Percentiles rank a stretch among this genome's conserved stretches.
phyloP scores from a whole-genome alignment of 2,797 vertebrate genomes.

The Todus mexicanus region DNA sequence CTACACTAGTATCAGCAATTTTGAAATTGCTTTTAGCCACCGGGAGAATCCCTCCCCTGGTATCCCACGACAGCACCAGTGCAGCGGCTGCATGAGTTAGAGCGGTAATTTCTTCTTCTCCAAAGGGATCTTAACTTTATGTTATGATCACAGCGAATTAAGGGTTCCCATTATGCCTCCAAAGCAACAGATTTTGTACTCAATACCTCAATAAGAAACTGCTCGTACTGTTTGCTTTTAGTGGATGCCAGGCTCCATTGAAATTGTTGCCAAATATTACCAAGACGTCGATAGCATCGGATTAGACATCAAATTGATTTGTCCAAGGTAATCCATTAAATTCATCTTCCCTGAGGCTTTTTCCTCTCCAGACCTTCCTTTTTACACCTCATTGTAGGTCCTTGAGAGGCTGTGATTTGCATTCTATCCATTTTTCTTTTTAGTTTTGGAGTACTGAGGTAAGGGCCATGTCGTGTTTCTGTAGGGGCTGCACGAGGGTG shows the following conservation, averaged over 20 bases:
- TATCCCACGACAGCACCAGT: not conserved
- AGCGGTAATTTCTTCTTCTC: not conserved
- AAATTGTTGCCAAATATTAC: not conserved
- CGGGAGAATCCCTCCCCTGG: not conserved
- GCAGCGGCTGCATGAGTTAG: not conserved
- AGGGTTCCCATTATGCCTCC: not conserved
- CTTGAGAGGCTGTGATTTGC: not conserved
- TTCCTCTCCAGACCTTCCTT: not conserved
- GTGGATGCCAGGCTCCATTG: not conserved
- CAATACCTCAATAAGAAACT: not conserved
- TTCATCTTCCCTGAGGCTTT: rapidly evolving
- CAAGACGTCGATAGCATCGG: not conserved
- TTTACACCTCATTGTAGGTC: not conserved
- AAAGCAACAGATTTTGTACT: not conserved
- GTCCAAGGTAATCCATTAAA: not conserved
- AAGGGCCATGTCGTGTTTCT: not conserved
- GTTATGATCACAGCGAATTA: not conserved
- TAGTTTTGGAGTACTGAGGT: not conserved
- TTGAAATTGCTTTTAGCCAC: not conserved
- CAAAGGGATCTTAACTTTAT: not conserved
- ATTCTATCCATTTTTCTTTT: not conserved
- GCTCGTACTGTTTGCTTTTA: not conserved
- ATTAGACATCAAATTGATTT: not conserved
- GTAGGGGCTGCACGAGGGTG: not conserved
- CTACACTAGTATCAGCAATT: not conserved